Conservation (phyloP, 2,113 vertebrate species). For the Gobio gobio region DNA sequence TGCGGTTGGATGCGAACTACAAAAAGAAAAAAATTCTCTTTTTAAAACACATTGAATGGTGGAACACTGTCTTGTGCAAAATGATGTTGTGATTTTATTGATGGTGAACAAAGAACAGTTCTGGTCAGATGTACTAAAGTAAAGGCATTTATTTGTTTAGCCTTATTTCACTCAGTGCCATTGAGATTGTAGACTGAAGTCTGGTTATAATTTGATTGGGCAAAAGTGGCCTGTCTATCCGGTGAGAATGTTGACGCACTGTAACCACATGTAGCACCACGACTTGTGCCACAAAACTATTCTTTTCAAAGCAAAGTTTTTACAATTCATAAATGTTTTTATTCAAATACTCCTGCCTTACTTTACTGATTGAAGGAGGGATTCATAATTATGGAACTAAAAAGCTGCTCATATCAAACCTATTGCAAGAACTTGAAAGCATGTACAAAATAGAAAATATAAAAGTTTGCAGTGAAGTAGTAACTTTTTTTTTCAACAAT, state of each 20-base stretch:
- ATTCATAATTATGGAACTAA: neutral
- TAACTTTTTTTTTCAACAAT: neutral
- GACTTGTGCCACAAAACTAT: conserved; percentile 31
- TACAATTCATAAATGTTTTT: neutral
- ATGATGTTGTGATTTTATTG: neutral
- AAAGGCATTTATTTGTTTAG: neutral
- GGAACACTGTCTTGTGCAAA: conserved; percentile 43
- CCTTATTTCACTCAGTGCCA: neutral
- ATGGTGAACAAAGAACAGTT: neutral
- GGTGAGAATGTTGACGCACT: neutral
- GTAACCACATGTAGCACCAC: conserved; percentile 24
- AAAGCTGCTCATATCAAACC: neutral
- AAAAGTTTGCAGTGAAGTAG: neutral
- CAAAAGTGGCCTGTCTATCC: neutral
- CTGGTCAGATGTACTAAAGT: neutral
- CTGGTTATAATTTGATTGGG: neutral
- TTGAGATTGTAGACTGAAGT: neutral
- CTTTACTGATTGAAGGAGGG: neutral
- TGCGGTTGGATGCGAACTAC: conserved; percentile 30
- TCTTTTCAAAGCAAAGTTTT: neutral
- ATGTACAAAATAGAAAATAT: neutral
- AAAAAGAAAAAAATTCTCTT: neutral
- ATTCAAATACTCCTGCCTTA: neutral
- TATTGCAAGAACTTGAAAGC: neutral
- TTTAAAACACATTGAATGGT: neutral